Conservation (phyloP, 1,140 invertebrate species). For the Drosophila willistoni region DNA sequence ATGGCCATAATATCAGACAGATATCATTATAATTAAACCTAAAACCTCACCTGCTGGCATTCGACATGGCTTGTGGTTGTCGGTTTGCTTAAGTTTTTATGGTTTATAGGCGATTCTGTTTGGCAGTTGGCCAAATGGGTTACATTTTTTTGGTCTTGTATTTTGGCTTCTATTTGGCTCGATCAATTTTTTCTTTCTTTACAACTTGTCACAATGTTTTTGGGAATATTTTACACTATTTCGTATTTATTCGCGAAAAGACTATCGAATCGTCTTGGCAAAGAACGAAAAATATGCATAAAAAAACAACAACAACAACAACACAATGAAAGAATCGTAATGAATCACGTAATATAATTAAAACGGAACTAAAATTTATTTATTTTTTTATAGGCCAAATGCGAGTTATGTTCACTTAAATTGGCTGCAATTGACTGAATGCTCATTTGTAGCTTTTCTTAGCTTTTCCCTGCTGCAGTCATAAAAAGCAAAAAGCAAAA, state of each 20-base stretch:
- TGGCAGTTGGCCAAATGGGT: constrained; percentile 61
- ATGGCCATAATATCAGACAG: constrained; percentile 27
- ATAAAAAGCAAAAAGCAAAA: constrained; percentile 30
- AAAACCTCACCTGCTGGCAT: constrained; percentile 61
- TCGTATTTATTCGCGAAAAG: not conserved
- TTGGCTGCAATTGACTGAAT: constrained; percentile 72
- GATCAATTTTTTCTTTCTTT: not conserved
- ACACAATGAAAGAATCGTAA: constrained; percentile 17
- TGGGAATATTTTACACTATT: not conserved
- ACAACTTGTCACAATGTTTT: constrained; percentile 3
- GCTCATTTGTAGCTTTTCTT: constrained; percentile 68
- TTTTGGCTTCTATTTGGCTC: constrained; percentile 19
- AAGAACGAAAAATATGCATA: not conserved
- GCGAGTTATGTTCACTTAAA: constrained; percentile 45
- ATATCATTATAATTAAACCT: constrained; percentile 24
- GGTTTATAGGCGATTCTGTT: constrained; percentile 14
- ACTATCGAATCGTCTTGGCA: not conserved
- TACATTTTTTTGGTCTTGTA: constrained; percentile 28
- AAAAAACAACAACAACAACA: not conserved
- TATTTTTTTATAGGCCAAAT: constrained; percentile 25
- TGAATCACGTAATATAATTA: constrained; percentile 40
- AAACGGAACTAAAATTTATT: constrained; percentile 22
- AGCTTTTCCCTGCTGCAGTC: constrained; percentile 2
- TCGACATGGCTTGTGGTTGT: constrained; percentile 50
- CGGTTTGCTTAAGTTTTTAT: constrained; percentile 12